Evolutionary conservation across 1,140 invertebrate species (phyloP), one percentile per base, ranked within the genome.

Genomic region (Antheraea mylitta): DNA sequence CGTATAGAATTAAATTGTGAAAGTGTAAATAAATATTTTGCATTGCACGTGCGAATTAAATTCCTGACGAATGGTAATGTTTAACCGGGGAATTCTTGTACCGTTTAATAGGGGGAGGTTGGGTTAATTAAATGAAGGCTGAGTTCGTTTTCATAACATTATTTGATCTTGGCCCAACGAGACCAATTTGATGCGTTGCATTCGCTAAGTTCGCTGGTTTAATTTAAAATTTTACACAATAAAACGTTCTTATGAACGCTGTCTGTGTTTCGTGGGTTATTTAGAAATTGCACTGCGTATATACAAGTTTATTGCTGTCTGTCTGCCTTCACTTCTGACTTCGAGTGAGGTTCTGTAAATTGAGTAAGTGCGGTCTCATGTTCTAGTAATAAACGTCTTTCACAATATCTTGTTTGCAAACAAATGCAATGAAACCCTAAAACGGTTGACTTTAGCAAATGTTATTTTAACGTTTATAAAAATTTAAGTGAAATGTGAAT

Each of bases 11-110:
- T 81, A 79, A 81, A 73, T 71, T 70, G 60, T 78, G 84, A 87
- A 83, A 83, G 77, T 82, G 81, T 82, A 84, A 84, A 87, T 81
- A 88, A 85, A 86, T 85, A 86, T 89, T 85, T 85, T 85, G 73
- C 78, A 73, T 84, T 86, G 74, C 71, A 59, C 18, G 77, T 75
- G 67, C 74, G 86, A 85, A 89, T 89, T 83, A 86, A 89, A 91
- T 89, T 91, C 87, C 83, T 86, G 81, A 84, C 80, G 86, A 86
- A 90, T 85, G 83, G 80, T 89, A 89, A 90, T 90, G 84, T 89
- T 89, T 88, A 85, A 86, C 86, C 78, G 82, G 83, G 81, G 85
- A 88, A 87, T 90, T 90, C 85, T 90, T 89, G 85, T 88, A 83
- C 86, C 87, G 75, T 86, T 87, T 82, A 85, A 86, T 80, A 74